phyloP scores from a whole-genome alignment of 2,113 vertebrate species.

The Micromys minutus region DNA sequence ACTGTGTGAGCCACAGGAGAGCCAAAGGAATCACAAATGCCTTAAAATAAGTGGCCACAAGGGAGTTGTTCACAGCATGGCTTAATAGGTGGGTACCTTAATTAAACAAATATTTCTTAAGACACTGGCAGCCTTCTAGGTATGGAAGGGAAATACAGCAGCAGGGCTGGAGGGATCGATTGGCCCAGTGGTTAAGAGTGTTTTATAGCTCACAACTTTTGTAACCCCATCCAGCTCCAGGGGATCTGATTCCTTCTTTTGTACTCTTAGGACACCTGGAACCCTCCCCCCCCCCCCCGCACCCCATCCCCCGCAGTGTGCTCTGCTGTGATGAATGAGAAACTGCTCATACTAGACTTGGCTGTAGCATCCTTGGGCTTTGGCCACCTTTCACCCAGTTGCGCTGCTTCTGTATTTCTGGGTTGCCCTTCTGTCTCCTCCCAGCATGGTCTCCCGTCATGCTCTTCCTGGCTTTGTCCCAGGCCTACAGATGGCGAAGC shows the following conservation, averaged over 20 bases:
- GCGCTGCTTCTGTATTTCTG: neutral
- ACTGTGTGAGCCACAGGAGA: neutral
- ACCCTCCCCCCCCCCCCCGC: accelerated
- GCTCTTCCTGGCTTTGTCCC: neutral
- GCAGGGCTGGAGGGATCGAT: neutral
- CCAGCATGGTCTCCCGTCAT: no score
- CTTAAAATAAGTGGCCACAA: neutral
- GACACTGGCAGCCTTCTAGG: neutral
- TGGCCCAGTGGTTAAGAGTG: neutral
- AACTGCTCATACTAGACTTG: neutral
- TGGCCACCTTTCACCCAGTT: neutral
- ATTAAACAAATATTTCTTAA: slow-evolving; percentile 39
- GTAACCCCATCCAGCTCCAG: neutral
- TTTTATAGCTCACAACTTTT: neutral
- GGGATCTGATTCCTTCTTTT: no score
- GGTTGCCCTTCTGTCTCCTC: neutral
- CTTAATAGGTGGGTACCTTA: neutral
- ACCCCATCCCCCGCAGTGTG: no score
- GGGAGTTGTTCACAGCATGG: neutral
- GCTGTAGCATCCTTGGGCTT: neutral
- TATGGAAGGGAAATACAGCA: neutral
- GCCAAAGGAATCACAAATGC: neutral
- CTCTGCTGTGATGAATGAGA: no score
- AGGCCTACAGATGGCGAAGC: neutral
- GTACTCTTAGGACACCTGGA: neutral